Evolutionary conservation across 2,888 invertebrate species (phyloP).

Genomic region (Noctua fimbriata): DNA sequence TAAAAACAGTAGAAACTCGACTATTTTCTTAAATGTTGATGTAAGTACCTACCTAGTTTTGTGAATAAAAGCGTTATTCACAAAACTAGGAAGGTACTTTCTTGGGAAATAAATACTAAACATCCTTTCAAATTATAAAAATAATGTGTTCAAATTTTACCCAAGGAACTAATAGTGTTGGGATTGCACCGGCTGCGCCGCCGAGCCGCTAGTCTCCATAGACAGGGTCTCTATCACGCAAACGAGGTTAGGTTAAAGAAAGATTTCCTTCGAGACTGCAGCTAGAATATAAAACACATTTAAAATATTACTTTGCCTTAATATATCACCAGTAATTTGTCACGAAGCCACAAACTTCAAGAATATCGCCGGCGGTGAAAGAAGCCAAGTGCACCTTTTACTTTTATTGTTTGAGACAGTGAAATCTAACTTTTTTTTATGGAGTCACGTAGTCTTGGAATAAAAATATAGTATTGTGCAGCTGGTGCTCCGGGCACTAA

Average conservation of each 20-base stretch:
- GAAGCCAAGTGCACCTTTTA: conserved; percentile 48
- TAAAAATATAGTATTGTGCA: conserved; percentile 56
- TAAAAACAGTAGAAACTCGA: neutral
- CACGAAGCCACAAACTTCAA: conserved; percentile 39
- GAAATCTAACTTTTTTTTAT: conserved; percentile 46
- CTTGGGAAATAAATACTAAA: conserved; percentile 2
- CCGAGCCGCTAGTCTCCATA: conserved; percentile 34
- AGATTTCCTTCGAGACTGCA: conserved; percentile 70
- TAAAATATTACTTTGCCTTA: conserved; percentile 49
- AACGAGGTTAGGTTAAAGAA: conserved; percentile 63
- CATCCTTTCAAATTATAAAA: conserved; percentile 10
- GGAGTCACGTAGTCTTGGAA: conserved; percentile 45
- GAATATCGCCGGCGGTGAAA: conserved; percentile 29
- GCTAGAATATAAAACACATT: conserved; percentile 52
- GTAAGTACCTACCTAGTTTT: neutral
- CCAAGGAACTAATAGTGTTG: conserved; percentile 38
- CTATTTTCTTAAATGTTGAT: neutral
- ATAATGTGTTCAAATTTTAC: conserved; percentile 31
- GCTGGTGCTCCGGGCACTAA: conserved; percentile 32
- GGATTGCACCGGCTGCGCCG: conserved; percentile 17
- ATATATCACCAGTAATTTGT: conserved; percentile 44
- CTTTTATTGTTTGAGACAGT: conserved; percentile 44
- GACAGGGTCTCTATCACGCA: conserved; percentile 63
- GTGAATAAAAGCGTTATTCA: neutral
- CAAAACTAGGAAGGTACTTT: neutral